Percentiles rank a stretch among this genome's conserved stretches.
These are phyloP conservation scores for Thymelicus lineola DNA, from an alignment of 2,888 invertebrate species.

Conservation along the genomic window DNA sequence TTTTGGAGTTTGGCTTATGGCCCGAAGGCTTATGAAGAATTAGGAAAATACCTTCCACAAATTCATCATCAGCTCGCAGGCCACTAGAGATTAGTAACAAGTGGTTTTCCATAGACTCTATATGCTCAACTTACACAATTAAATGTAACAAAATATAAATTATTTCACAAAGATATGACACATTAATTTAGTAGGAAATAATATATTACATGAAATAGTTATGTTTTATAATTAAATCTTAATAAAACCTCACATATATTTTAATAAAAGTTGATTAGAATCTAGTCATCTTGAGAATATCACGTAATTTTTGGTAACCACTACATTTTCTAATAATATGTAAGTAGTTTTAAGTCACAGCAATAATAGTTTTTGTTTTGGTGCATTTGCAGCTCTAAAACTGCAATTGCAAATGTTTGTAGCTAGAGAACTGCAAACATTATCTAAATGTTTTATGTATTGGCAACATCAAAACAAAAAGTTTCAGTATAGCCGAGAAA, in stretches of 20 bases:
- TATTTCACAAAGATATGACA: neutral
- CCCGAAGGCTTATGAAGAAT: slow-evolving; percentile 17
- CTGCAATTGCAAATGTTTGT: too few species aligned
- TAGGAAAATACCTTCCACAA: neutral
- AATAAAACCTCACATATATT: slow-evolving; percentile 11
- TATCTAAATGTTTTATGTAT: too few species aligned
- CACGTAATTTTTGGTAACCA: neutral
- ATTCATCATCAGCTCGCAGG: too few species aligned
- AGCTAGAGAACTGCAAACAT: too few species aligned
- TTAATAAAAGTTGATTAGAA: neutral
- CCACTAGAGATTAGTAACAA: too few species aligned
- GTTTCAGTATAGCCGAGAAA: too few species aligned
- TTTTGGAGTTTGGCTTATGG: slow-evolving; percentile 19
- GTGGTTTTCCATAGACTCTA: too few species aligned
- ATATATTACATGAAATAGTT: slow-evolving; percentile 1
- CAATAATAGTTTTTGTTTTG: neutral
- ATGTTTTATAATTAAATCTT: slow-evolving; percentile 10
- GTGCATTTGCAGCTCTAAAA: too few species aligned
- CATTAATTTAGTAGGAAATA: slow-evolving; percentile 9
- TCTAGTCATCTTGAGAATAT: neutral
- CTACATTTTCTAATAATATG: neutral
- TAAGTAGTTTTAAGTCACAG: neutral
- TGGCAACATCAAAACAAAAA: too few species aligned
- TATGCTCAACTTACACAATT: too few species aligned
- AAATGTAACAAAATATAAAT: neutral